Evolutionary conservation across 2,797 vertebrate genomes (phyloP), one percentile per base, ranked within the genome.

Genomic region (Naso thynnoides): DNA sequence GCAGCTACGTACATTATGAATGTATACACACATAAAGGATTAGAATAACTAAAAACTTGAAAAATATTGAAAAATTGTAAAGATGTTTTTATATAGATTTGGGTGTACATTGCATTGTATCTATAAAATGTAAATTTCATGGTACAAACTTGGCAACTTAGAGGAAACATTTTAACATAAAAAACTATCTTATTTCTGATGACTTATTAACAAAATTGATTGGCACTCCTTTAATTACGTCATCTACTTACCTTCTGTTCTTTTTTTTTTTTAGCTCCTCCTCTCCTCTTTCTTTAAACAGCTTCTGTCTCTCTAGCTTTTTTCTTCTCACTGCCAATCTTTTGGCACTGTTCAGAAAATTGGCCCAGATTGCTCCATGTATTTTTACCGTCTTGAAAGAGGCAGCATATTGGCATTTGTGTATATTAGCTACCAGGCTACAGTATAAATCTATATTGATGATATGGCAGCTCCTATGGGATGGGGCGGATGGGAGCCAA

Each of bases 361-460:
- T 82, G 88, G 73, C 65, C 70, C 79, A 90, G 90, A 93, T 93
- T 91, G 90, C 83, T 88, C 81, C 88, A 87, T 91, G 91, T 90
- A 86, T 91, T 93, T 93, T 89, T 83, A 90, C 86, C 69, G 48
- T 73, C 81, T 65, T 45, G 61, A 82, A 76, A 74, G 60, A 79
- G 86, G 39, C 48, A 48, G 83, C 31, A 58, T 93, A 91, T 94
- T 93, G 93, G 88, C 88, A 90, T 94, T 92, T 93, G 89, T 92
- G 91, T 94, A 94, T 94, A 94, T 94, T 92, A 91, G 90, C 87
- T 92, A 78, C 71, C 70, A 78, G 85, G 90, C 91, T 89, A 86
- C 79, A 81, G 91, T 90, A 92, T 93, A 95, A 95, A 94, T 95
- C 93, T 93, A 90, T 95, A 94, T 93, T 92, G 93, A 94, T 94